Conservation (phyloP, 2,113 vertebrate genomes). For the Fregata magnificens region DNA sequence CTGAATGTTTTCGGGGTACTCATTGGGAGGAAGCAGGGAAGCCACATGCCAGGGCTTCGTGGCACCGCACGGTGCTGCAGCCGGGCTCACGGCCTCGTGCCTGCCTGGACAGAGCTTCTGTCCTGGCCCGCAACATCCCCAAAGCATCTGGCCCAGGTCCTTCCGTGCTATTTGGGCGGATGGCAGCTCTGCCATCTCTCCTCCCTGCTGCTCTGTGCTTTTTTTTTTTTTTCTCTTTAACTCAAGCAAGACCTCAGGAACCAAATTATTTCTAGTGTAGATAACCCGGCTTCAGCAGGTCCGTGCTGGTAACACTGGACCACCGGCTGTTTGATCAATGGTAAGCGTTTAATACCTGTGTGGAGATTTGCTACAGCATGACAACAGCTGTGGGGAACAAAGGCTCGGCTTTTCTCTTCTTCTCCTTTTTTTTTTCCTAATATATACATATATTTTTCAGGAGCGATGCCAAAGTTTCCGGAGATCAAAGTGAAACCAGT, state of each 20-base stretch:
- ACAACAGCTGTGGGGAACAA: constrained; percentile 70
- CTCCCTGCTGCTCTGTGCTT: neutral
- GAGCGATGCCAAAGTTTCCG: constrained; percentile 56
- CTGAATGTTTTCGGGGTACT: fast-evolving
- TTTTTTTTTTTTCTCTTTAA: neutral
- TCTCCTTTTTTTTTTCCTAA: neutral
- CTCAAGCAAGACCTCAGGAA: constrained; percentile 18
- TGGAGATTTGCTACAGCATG: constrained; percentile 57
- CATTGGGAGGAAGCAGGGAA: neutral
- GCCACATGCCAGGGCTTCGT: fast-evolving
- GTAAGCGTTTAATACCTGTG: constrained; percentile 60
- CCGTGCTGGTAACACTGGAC: neutral
- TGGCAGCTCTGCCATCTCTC: neutral
- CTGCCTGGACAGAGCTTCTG: neutral
- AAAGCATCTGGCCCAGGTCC: neutral
- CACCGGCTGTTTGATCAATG: constrained; percentile 50
- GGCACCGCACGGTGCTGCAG: neutral
- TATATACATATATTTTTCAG: constrained; percentile 14
- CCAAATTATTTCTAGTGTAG: constrained; percentile 11
- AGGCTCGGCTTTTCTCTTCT: constrained; percentile 49
- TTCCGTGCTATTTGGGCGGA: fast-evolving
- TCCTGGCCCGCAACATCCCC: neutral
- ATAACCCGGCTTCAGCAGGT: constrained; percentile 3
- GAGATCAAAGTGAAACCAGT: constrained; percentile 61
- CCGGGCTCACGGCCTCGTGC: fast-evolving